Base-by-base conservation (phyloP, 64 coral and sea anemone genomes). In the Actinia tenebrosa region DNA sequence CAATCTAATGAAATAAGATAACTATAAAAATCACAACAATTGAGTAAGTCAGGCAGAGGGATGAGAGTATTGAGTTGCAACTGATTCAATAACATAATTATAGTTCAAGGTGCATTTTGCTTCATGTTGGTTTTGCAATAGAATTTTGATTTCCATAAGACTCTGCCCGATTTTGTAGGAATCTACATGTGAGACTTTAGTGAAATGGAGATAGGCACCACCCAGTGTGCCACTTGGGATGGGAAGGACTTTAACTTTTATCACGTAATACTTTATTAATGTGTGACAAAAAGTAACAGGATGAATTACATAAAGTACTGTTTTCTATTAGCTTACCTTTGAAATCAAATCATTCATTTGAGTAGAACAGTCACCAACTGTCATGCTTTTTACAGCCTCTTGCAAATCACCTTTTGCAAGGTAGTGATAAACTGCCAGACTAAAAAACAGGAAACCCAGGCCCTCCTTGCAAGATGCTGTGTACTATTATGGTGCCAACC, bases 401-500 rank as follows among this genome's bases (percentile, higher is more conserved):
- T 86, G 43, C 56, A 80, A 44, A 87, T 89, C 84, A 19, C 92
- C 92, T 52, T 56, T 87, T 27, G 92, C 88, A 87, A 93, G 85
- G 62, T 89, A 89, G 86, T 93, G 58, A 83, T 37, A 93, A 42
- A 93, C 82, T 18, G 69, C 87, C 46, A 59, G 60, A 75, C 87
- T 89, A 87, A 89, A 93, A 56, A 89, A 44, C 58, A 58, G 87
- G 87, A 62, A 93, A 53, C 13, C 91, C 90, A 85, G 91, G 91
- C n/a, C 91, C 87, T 64, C 91, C 91, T 44, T 89, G 91, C 80
- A 93, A 46, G 60, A 63, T 63, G 17, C 60, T 84, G 88, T 84
- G 87, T 44, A 93, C 87, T 79, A 93, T 93, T 8, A 93, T 93
- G 16, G 83, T 93, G 58, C 92, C 92, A 3, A 93, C 77, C 10